These are phyloP conservation scores for Glaucomys volans DNA, from an alignment of 2,113 vertebrate genomes.

Conservation along the genomic window DNA sequence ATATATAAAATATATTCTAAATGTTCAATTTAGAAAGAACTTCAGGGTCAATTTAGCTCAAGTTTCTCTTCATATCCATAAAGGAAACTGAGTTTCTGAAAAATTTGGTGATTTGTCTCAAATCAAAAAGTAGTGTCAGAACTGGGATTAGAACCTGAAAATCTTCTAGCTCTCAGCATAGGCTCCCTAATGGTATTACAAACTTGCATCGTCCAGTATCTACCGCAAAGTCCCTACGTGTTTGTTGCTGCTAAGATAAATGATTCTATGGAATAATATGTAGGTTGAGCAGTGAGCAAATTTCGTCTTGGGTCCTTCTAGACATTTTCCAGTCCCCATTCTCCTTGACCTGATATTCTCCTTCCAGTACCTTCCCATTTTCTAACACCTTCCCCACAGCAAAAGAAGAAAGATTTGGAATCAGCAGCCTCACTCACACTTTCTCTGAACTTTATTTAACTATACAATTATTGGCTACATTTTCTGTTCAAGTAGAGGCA, in stretches of 20 bases:
- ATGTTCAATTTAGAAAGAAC: background rate
- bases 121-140: background rate
- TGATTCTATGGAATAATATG: background rate
- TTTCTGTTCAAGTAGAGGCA: background rate
- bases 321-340: background rate
- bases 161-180: background rate
- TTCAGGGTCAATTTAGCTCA: background rate
- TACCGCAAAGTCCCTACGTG: background rate
- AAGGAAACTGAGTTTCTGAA: background rate
- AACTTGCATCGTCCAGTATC: background rate
- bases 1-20: background rate
- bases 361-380: background rate
- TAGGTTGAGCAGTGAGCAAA: background rate
- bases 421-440: background rate
- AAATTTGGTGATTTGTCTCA: background rate
- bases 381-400: background rate
- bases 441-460: background rate
- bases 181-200: background rate
- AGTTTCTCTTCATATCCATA: background rate
- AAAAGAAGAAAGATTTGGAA: background rate
- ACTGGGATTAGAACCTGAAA: background rate
- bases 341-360: background rate
- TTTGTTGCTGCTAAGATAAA: background rate
- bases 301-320: background rate
- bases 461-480: background rate